A percentile compares a stretch with the other conserved stretches of the same genome.
These are phyloP conservation scores for Didymodactylos carnosus DNA, from an alignment of 2,888 invertebrate genomes.

Conservation along the genomic window DNA sequence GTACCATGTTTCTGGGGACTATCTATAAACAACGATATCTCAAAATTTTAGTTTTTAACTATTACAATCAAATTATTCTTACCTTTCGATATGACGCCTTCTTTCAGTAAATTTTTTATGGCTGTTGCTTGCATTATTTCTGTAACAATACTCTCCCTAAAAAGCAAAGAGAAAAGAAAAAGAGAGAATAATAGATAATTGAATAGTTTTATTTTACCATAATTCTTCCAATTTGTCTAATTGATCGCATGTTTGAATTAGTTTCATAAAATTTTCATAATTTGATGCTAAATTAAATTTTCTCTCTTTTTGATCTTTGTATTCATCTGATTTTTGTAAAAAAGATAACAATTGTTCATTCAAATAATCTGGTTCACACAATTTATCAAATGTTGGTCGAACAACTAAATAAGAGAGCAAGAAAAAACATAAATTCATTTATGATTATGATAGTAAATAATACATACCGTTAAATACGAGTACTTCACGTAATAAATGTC, in stretches of 20 bases:
- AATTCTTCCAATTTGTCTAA: slow-evolving; percentile 49
- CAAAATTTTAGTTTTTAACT: too few species aligned
- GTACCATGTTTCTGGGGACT: background rate
- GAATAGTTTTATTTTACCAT: background rate
- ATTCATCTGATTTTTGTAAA: slow-evolving; percentile 54
- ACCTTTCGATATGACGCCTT: slow-evolving; percentile 44
- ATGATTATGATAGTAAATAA: background rate
- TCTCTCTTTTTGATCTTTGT: slow-evolving; percentile 48
- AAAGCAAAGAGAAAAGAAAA: slow-evolving; percentile 15
- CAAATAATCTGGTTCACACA: slow-evolving; percentile 73
- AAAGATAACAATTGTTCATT: slow-evolving; percentile 65
- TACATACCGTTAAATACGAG: slow-evolving; percentile 58
- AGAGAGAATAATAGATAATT: background rate
- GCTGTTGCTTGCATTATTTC: slow-evolving; percentile 84
- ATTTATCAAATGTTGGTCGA: slow-evolving; percentile 57
- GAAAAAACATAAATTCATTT: background rate
- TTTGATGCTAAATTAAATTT: slow-evolving; percentile 70
- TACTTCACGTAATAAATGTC: slow-evolving; percentile 60
- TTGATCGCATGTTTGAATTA: slow-evolving; percentile 59
- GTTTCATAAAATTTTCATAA: slow-evolving; percentile 65
- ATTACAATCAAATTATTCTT: background rate
- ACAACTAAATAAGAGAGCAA: slow-evolving; percentile 42
- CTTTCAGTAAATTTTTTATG: slow-evolving; percentile 64
- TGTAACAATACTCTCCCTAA: slow-evolving; percentile 61
- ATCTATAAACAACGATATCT: too few species aligned